These are phyloP conservation scores for Heliconius hortense DNA, from an alignment of 2,888 invertebrate genomes.

Conservation along the genomic window DNA sequence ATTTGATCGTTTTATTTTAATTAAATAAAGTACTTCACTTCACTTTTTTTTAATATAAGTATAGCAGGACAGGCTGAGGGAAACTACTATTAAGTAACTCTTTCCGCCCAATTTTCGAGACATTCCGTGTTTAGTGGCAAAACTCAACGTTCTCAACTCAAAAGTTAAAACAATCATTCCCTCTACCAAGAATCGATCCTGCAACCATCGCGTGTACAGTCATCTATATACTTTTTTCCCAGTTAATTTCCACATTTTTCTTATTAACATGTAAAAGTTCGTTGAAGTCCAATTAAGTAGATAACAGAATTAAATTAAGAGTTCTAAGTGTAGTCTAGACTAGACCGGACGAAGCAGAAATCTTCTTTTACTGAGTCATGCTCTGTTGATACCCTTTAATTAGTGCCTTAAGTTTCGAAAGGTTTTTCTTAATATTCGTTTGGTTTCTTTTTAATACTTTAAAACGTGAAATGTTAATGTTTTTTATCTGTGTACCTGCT, in stretches of 20 bases:
- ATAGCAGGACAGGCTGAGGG: too few species aligned
- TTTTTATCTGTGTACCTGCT: too few species aligned
- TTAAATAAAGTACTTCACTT: too few species aligned
- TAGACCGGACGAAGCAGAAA: slow-evolving; percentile 21
- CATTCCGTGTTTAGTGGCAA: neutral
- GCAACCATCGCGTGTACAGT: neutral
- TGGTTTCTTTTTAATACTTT: too few species aligned
- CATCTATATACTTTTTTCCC: neutral
- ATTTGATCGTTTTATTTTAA: too few species aligned
- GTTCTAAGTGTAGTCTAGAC: slow-evolving; percentile 13
- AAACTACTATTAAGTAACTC: too few species aligned
- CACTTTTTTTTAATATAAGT: too few species aligned
- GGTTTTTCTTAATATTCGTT: neutral
- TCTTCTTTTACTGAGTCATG: slow-evolving; percentile 10
- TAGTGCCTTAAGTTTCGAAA: slow-evolving; percentile 5
- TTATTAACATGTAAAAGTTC: slow-evolving; percentile 12
- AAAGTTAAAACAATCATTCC: neutral
- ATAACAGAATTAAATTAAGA: slow-evolving; percentile 22
- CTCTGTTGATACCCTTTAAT: slow-evolving; percentile 23
- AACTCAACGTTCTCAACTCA: too few species aligned
- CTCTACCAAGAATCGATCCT: neutral
- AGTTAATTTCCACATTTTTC: neutral
- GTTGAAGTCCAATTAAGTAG: slow-evolving; percentile 21
- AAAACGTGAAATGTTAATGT: too few species aligned
- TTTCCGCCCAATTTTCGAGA: too few species aligned